Evolutionary conservation across 2,888 invertebrate genomes (phyloP).

Genomic region (Drosophila lacicola): DNA sequence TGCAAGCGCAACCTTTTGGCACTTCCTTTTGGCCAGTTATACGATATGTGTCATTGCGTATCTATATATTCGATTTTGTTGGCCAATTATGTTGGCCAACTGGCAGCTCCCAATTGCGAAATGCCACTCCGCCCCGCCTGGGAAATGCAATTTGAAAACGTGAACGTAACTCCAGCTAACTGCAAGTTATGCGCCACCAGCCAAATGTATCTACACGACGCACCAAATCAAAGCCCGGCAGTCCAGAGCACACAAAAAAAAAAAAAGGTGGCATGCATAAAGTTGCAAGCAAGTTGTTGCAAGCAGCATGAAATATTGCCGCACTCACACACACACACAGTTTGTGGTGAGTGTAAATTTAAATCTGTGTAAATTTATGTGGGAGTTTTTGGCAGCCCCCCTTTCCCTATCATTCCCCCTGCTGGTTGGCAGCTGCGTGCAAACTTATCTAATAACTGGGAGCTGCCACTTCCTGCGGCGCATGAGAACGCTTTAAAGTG

Average conservation of each 20-base stretch:
- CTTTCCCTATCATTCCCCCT: not conserved
- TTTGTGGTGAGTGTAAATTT: conserved; percentile 42
- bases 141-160: conserved; percentile 37
- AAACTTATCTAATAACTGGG: conserved; percentile 66
- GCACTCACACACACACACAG: conserved; percentile 18
- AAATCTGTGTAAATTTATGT: conserved; percentile 70
- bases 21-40: conserved; percentile 50
- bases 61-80: conserved; percentile 23
- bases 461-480: conserved; percentile 54
- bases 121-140: conserved; percentile 21
- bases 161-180: conserved; percentile 22
- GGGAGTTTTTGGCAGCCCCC: conserved; percentile 51
- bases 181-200: conserved; percentile 26
- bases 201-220: conserved; percentile 26
- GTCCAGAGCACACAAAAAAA: conserved; percentile 8
- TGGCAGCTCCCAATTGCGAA: conserved; percentile 31
- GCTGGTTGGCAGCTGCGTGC: conserved; percentile 16
- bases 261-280: conserved; percentile 42
- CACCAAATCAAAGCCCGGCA: conserved; percentile 35
- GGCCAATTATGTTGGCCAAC: conserved; percentile 48
- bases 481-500: conserved; percentile 34
- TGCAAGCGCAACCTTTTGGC: conserved; percentile 66
- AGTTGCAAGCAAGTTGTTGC: conserved; percentile 32
- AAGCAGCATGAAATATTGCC: conserved; percentile 63
- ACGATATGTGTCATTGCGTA: conserved; percentile 23